Percentiles rank a stretch among this genome's conserved stretches.
Evolutionary conservation across 92 coral and sea anemone species (phyloP).

Genomic region (Zoanthus solanderi): DNA sequence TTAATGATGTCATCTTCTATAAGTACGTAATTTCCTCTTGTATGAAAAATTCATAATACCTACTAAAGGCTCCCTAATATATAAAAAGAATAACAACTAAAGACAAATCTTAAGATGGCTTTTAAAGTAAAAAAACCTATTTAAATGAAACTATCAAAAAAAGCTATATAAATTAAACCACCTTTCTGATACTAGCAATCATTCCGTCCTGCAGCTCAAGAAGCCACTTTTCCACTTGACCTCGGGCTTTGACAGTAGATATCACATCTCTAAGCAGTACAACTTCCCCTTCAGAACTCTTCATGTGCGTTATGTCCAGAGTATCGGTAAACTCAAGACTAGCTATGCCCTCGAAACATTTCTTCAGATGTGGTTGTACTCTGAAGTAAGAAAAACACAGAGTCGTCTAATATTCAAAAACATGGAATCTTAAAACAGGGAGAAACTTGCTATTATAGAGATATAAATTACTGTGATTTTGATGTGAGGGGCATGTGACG

Average conservation of each 20-base stretch:
- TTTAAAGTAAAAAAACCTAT: neutral
- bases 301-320: constrained; percentile 90
- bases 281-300: constrained; percentile 97
- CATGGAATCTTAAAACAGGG: neutral
- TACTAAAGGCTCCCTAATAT: too few species aligned
- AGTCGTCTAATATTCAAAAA: neutral
- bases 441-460: too few species aligned
- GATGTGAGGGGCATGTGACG: too few species aligned
- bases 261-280: constrained; percentile 88
- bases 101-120: too few species aligned
- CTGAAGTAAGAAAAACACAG: constrained; percentile 45
- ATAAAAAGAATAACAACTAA: too few species aligned
- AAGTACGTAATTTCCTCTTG: too few species aligned
- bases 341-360: constrained; percentile 98
- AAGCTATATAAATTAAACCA: neutral
- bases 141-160: neutral
- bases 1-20: neutral
- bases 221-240: constrained; percentile 98
- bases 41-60: too few species aligned
- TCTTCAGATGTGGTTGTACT: constrained; percentile 98
- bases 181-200: constrained; percentile 98
- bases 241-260: constrained; percentile 96
- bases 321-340: constrained; percentile 90
- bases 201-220: constrained; percentile 94
- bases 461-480: too few species aligned